A percentile compares a stretch with the other conserved stretches of the same genome.
Conservation (phyloP, 1,140 invertebrate species). For the Antheraea pernyi region DNA sequence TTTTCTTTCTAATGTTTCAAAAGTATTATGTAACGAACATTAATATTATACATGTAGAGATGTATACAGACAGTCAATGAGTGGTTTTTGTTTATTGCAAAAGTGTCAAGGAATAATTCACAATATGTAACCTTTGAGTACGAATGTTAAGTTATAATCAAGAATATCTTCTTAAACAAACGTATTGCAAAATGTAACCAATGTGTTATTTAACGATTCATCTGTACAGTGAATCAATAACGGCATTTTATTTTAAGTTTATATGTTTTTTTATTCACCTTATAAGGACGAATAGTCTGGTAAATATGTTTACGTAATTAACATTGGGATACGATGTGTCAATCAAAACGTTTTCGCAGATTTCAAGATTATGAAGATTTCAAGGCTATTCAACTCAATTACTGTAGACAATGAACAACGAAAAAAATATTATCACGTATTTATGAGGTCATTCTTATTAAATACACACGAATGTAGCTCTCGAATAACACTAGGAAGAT, state of each 20-base stretch:
- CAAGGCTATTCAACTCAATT: background rate
- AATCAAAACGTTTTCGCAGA: background rate
- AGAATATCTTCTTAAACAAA: background rate
- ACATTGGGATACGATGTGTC: background rate
- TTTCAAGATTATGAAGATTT: background rate
- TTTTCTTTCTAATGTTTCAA: background rate
- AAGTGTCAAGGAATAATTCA: slow-evolving; percentile 3
- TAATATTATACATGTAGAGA: background rate
- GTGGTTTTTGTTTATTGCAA: background rate
- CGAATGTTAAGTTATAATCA: background rate
- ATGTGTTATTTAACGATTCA: background rate
- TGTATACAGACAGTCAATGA: background rate
- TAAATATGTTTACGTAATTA: background rate
- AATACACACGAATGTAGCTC: too few species aligned
- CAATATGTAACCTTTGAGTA: background rate
- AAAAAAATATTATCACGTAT: background rate
- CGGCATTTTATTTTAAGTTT: background rate
- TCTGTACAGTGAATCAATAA: background rate
- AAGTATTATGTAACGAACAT: background rate
- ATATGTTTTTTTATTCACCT: background rate
- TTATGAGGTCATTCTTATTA: background rate
- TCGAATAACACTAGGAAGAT: too few species aligned
- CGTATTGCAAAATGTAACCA: background rate
- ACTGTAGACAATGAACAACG: background rate
- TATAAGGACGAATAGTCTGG: background rate